These are phyloP conservation scores for Ischnura elegans DNA, from an alignment of 2,888 invertebrate species.

Conservation along the genomic window DNA sequence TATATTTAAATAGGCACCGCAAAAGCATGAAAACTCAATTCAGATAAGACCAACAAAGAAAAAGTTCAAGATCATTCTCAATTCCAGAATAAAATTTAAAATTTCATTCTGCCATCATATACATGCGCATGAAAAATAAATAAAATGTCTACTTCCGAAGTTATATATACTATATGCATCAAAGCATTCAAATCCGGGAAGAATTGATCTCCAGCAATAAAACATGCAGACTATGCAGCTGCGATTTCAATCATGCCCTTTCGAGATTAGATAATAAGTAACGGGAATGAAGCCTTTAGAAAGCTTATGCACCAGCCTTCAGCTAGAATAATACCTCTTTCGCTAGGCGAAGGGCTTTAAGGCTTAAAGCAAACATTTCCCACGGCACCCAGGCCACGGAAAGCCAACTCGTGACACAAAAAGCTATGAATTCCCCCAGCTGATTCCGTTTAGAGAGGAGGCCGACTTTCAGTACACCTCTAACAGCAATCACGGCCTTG, in stretches of 20 bases:
- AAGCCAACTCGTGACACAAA: slow-evolving; percentile 14
- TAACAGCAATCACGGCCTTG: slow-evolving; percentile 20
- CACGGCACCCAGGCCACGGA: not conserved
- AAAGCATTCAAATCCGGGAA: too few species aligned
- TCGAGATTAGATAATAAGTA: not conserved
- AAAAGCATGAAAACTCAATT: too few species aligned
- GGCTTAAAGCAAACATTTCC: not conserved
- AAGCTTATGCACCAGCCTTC: not conserved
- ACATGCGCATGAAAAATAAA: too few species aligned
- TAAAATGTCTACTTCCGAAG: too few species aligned
- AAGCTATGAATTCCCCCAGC: not conserved
- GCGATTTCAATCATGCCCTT: not conserved
- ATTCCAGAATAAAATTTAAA: too few species aligned
- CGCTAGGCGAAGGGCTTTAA: not conserved
- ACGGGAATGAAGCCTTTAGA: not conserved
- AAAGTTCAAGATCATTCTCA: too few species aligned
- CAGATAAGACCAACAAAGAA: too few species aligned
- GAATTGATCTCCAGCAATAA: not conserved
- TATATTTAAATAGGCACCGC: too few species aligned
- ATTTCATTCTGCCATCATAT: too few species aligned
- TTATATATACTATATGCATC: too few species aligned
- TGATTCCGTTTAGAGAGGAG: slow-evolving; percentile 16
- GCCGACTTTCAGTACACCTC: not conserved
- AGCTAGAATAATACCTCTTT: not conserved
- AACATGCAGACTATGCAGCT: not conserved